Base-by-base conservation (phyloP, 2,797 vertebrate species). In the Tokudaia tokunoshimensis region DNA sequence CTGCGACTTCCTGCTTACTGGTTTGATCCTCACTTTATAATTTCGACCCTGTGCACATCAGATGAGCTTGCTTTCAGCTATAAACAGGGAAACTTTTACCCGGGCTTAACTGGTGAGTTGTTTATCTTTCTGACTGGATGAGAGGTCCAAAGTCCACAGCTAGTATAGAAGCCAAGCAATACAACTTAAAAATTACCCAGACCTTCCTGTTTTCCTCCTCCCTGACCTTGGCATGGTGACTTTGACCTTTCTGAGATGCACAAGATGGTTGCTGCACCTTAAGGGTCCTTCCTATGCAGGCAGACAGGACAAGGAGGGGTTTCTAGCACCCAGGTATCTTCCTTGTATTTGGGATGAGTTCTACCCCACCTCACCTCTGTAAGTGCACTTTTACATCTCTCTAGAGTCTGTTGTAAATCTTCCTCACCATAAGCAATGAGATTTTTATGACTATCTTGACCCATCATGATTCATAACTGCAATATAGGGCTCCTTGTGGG, bases 141-240 rank as follows among this genome's bases (percentile, higher is more conserved):
- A 78, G 22, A 52, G 93, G 81, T 91, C 76, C 34, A 44, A 83
- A 96, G 91, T 95, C 74, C 89, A 92, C 52, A 93, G 37, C 31
- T 78, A 52, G 75, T 44, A 1, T 14, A 31, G 63, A 91, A 34
- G 13, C 72, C 14, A 7, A 44, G 24, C 6, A 34, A 74, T 15
- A 41, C 19, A 44, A 50, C 59, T 72, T 26, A 91, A 81, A 50
- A 70, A 47, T 70, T 20, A 29, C 14, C 6, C 12, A 15, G 34
- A 31, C 50, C 74, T 72, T 37, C 63, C 50, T 63, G 22, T 72
- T 79, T 63, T 6, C 26, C 67, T 37, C 15, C 31, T 34, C 57
- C 61, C 19, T 70, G 80, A 72, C 82, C 61, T 74, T 57, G 20
- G 44, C 34, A 20, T 2, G 29, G 2, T 1, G 22, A 31, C 88